Base-by-base conservation (phyloP, 2,797 vertebrate species). In the Uromys caudimaculatus region DNA sequence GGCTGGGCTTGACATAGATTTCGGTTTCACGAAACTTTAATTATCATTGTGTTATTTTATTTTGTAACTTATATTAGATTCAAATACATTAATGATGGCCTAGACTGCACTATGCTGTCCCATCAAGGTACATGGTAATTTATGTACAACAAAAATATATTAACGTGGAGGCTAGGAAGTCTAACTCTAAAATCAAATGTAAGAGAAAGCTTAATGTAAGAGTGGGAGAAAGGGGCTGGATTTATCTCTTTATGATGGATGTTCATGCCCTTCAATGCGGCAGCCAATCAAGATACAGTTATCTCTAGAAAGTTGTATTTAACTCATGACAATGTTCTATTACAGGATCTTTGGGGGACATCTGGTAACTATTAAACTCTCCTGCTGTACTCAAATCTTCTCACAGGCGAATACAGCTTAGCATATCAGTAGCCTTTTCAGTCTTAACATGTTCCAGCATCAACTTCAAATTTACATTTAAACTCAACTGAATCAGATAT, bases 161-260 rank as follows among this genome's bases (percentile, higher is more conserved):
- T 79, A 38, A 38, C 32, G 0, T 73, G 29, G 35, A 77, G 1
- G 19, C 6, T 88, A 76, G 4, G 9, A 58, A 71, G 29, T 62
- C 7, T 38, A 38, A 19, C 1, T n/a, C 10, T 16, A 4, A 81
- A 58, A 7, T 14, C 10, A 29, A 27, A 71, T 60, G 4, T 81
- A 32, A 24, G 2, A 23, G 54, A 1, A 6, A 35, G 0, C 2
- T 27, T 19, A 69, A 3, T 8, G 10, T 16, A 32, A n/a, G 7
- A 47, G 29, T 52, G 8, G 35, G 2, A 56, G 19, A 23, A 67
- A 29, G 8, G 9, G 2, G 19, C 0, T 17, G 38, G 52, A n/a
- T 17, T 86, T 41, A 27, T 23, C 13, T 84, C 12, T 19, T 47
- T 19, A 50, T 50, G 11, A n/a, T 8, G 44, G 64, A 47, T 84